phyloP scores from a whole-genome alignment of 2,888 invertebrate species.

The Lycocerus yunnanus region DNA sequence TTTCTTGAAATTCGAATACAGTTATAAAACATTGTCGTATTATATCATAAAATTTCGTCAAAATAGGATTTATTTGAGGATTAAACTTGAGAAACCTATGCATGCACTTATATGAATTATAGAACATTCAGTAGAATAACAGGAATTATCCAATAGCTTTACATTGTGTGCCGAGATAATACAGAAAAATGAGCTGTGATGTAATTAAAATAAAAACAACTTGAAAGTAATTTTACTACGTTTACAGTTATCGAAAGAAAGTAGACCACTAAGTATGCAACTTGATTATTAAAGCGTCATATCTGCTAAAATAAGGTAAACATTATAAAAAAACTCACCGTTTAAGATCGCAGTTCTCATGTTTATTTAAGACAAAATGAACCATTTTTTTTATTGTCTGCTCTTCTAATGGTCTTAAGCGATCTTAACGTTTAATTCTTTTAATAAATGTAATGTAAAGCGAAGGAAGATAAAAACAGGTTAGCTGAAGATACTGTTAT shows the following conservation, averaged over 20 bases:
- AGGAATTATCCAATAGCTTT: background rate
- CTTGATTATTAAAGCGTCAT: background rate
- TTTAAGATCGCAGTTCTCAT: background rate
- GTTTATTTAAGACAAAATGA: background rate
- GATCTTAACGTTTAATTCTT: background rate
- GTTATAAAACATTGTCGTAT: too few relatives aligned
- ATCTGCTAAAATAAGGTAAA: background rate
- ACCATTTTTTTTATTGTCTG: background rate
- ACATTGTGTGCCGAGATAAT: background rate
- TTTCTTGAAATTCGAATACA: too few relatives aligned
- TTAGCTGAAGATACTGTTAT: constrained; percentile 16
- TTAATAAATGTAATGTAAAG: background rate
- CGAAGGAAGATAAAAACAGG: constrained; percentile 12
- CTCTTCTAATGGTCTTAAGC: background rate
- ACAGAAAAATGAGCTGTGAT: background rate
- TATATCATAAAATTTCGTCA: background rate
- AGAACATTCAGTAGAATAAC: too few relatives aligned
- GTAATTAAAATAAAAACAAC: background rate
- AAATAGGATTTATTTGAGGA: background rate
- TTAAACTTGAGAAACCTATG: background rate
- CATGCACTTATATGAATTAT: too few relatives aligned
- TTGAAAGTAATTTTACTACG: background rate
- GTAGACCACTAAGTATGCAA: background rate
- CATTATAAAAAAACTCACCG: background rate
- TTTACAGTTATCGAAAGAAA: background rate